Percentiles rank a stretch among this genome's conserved stretches.
phyloP scores from a whole-genome alignment of 2,797 vertebrate genomes.

The Calcarius lapponicus region DNA sequence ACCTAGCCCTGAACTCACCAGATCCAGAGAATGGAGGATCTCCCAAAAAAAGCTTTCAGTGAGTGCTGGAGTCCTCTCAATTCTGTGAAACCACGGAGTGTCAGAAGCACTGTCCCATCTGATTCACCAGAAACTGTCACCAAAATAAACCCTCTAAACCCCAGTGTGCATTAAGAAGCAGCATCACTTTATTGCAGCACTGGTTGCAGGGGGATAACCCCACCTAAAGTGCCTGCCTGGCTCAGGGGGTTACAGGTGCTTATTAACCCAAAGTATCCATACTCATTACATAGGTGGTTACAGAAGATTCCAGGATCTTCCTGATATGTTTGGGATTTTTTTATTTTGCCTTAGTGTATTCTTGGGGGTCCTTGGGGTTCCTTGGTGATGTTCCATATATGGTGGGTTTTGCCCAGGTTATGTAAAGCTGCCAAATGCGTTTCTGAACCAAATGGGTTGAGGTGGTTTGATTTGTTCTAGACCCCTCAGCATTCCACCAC shows the following conservation, averaged over 20 bases:
- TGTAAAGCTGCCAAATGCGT: not conserved
- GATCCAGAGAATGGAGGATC: not conserved
- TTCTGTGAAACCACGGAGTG: not conserved
- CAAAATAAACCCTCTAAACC: not conserved
- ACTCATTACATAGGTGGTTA: not conserved
- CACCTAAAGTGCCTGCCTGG: not conserved
- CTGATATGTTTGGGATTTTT: accelerated
- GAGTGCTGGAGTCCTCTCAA: not conserved
- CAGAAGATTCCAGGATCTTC: not conserved
- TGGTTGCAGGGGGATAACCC: not conserved
- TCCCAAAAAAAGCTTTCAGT: not conserved
- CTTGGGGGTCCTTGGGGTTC: not conserved
- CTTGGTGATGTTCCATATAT: not conserved
- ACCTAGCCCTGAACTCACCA: not conserved
- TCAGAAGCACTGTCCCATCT: not conserved
- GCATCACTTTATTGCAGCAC: not conserved
- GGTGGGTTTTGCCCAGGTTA: not conserved
- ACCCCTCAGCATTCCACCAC: not conserved
- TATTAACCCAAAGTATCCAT: not conserved
- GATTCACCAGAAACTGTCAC: too few species aligned
- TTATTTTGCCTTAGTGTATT: not conserved
- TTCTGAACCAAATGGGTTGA: not conserved
- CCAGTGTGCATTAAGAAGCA: not conserved
- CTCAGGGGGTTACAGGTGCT: not conserved
- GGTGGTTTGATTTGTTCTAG: not conserved